Percentiles rank a stretch among this genome's conserved stretches.
These are phyloP conservation scores for Argyrosomus japonicus DNA, from an alignment of 2,113 vertebrate genomes.

Conservation along the genomic window DNA sequence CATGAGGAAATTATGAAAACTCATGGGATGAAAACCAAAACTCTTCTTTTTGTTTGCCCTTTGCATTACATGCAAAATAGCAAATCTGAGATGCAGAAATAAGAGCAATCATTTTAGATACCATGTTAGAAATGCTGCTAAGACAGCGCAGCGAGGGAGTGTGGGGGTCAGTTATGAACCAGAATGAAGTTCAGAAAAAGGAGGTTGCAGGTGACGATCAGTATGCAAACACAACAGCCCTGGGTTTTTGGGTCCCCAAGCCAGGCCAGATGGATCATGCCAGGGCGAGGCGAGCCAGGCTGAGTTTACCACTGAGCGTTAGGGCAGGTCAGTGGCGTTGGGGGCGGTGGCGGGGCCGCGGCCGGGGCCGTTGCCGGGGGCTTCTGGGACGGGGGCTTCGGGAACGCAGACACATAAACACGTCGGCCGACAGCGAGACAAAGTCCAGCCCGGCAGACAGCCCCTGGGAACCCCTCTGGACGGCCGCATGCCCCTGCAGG, in stretches of 20 bases:
- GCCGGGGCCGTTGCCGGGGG: constrained; percentile 82
- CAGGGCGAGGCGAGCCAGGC: constrained; percentile 59
- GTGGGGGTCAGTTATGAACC: constrained; percentile 51
- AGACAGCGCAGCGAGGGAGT: constrained; percentile 9
- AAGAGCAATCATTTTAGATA: constrained; percentile 35
- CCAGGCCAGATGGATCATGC: constrained; percentile 61
- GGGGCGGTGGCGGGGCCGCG: constrained; percentile 71
- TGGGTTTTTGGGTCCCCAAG: constrained; percentile 46
- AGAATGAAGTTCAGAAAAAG: constrained; percentile 45
- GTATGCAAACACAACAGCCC: constrained; percentile 72
- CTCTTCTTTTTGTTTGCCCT: constrained; percentile 26
- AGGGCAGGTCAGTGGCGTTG: constrained; percentile 82
- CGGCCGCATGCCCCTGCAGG: constrained; percentile 84
- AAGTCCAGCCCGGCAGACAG: constrained; percentile 86
- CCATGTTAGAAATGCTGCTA: constrained; percentile 39
- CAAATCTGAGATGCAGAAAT: constrained; percentile 61
- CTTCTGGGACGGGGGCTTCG: constrained; percentile 79
- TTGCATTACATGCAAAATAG: constrained; percentile 77
- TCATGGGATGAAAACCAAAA: constrained; percentile 65
- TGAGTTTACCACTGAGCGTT: constrained; percentile 85
- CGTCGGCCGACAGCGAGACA: constrained; percentile 82
- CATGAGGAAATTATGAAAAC: constrained; percentile 62
- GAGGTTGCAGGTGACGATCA: constrained; percentile 65
- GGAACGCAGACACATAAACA: constrained; percentile 85
- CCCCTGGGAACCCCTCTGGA: constrained; percentile 83